Evolutionary conservation across 2,888 invertebrate species (phyloP).

Genomic region (Plebejus argus): DNA sequence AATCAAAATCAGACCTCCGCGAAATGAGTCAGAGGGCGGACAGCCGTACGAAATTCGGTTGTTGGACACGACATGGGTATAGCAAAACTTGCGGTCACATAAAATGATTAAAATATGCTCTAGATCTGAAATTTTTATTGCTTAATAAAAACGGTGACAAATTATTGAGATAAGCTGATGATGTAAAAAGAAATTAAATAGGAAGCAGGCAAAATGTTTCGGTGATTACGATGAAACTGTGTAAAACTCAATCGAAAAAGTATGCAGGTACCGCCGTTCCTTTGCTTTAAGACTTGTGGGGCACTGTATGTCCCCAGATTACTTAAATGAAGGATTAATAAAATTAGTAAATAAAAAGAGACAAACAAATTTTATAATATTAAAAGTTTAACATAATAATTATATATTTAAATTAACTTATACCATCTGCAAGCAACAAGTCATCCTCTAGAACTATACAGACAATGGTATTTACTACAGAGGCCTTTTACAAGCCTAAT

Average conservation of each 20-base stretch:
- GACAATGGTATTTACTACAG: too few species aligned
- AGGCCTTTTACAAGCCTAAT: too few species aligned
- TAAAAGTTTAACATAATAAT: too few species aligned
- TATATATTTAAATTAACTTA: too few species aligned
- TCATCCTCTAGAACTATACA: too few species aligned
- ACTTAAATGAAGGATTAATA: too few species aligned
- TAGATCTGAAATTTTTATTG: not conserved
- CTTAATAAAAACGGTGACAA: not conserved
- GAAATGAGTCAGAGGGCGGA: slow-evolving; percentile 12
- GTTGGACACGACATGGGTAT: not conserved
- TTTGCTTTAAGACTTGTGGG: too few species aligned
- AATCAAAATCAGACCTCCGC: not conserved
- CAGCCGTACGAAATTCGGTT: slow-evolving; percentile 2
- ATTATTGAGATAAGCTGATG: not conserved
- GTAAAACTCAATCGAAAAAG: not conserved
- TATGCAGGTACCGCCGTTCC: too few species aligned
- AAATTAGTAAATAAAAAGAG: too few species aligned
- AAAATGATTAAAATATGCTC: slow-evolving; percentile 5
- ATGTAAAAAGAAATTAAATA: not conserved
- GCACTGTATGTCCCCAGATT: too few species aligned
- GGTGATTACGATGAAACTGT: not conserved
- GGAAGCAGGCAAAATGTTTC: not conserved
- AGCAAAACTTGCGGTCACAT: not conserved
- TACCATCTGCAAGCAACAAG: too few species aligned
- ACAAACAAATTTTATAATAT: too few species aligned